These are phyloP conservation scores for Drosophila nigrodunni DNA, from an alignment of 1,140 invertebrate species.

Conservation along the genomic window DNA sequence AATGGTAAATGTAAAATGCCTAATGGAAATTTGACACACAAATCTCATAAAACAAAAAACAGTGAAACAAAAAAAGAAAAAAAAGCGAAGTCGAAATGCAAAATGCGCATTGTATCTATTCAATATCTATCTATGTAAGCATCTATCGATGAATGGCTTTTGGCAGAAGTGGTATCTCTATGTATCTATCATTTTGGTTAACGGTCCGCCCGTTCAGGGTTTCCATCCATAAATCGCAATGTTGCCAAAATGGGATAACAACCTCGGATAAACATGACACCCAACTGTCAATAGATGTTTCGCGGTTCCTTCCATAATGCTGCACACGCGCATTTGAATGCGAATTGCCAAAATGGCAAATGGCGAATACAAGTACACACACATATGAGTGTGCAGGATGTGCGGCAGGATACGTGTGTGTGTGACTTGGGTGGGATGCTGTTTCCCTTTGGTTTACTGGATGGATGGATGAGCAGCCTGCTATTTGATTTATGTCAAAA, in stretches of 20 bases:
- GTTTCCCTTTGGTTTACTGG: conserved; percentile 7
- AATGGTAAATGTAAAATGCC: conserved; percentile 52
- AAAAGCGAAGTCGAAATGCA: conserved; percentile 56
- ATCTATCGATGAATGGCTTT: conserved; percentile 25
- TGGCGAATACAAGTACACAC: not conserved
- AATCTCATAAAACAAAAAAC: conserved; percentile 76
- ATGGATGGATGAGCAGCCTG: conserved; percentile 75
- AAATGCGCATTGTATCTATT: conserved; percentile 70
- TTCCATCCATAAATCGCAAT: conserved; percentile 80
- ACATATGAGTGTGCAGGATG: not conserved
- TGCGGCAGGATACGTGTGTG: conserved; percentile 14
- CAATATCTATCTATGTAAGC: conserved; percentile 54
- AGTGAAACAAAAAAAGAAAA: conserved; percentile 18
- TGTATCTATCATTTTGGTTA: conserved; percentile 20
- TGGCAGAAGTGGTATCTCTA: conserved; percentile 21
- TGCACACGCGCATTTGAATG: conserved; percentile 65
- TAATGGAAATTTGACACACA: conserved; percentile 84
- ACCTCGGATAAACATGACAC: conserved; percentile 84
- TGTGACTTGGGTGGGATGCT: conserved; percentile 6
- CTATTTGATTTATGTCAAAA: conserved; percentile 84
- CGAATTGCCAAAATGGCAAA: not conserved
- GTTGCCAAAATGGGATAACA: conserved; percentile 84
- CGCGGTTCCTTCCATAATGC: conserved; percentile 84
- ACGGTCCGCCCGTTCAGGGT: conserved; percentile 61
- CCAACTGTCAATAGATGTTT: conserved; percentile 85